phyloP scores from a whole-genome alignment of 2,797 vertebrate species.

The Tenualosa ilisha region DNA sequence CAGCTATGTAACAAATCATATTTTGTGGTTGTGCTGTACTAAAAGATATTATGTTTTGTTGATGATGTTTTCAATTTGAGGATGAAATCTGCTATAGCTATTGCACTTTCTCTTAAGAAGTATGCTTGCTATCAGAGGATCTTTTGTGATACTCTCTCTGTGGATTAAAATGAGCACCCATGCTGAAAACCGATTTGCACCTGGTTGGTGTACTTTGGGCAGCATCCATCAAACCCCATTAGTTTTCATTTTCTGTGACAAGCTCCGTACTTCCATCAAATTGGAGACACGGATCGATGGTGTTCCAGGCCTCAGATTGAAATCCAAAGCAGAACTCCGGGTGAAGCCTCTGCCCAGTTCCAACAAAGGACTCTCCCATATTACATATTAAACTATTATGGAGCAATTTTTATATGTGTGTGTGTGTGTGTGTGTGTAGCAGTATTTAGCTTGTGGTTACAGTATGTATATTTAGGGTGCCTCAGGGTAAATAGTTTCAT shows the following conservation, averaged over 20 bases:
- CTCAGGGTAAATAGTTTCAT: neutral
- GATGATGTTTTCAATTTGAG: neutral
- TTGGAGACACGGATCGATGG: conserved; percentile 46
- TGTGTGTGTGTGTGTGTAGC: too few relatives aligned
- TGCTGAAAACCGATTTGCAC: conserved; percentile 6
- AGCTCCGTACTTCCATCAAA: conserved; percentile 51
- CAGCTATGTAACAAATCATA: neutral
- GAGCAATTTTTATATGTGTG: neutral
- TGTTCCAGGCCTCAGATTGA: conserved; percentile 51
- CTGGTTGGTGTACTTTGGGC: neutral
- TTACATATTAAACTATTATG: neutral
- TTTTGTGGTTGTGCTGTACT: neutral
- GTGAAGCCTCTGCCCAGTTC: neutral
- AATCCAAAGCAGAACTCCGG: conserved; percentile 44
- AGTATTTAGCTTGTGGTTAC: neutral
- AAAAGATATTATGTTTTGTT: neutral
- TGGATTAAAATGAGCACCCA: neutral
- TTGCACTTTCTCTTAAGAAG: neutral
- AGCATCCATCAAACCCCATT: neutral
- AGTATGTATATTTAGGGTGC: neutral
- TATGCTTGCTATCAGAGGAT: neutral
- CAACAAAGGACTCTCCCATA: conserved; percentile 45
- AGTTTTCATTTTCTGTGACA: neutral
- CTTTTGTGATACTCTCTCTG: neutral
- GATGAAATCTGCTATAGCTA: neutral